Base-by-base conservation (phyloP, 2,113 vertebrate genomes). In the Guaruba guarouba region DNA sequence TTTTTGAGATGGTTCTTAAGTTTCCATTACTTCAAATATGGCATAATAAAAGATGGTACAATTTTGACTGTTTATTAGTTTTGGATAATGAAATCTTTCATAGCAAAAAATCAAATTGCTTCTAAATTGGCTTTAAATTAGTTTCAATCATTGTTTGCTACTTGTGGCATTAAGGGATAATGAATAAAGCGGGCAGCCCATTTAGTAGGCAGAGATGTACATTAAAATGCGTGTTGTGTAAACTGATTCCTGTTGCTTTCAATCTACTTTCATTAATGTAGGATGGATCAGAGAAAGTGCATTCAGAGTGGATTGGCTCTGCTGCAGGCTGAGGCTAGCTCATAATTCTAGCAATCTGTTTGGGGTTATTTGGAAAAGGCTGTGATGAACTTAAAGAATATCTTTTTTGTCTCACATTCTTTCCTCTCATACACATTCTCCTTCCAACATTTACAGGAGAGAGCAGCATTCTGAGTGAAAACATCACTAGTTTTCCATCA, bases 401-500 rank as follows among this genome's bases (percentile, higher is more conserved):
- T 46, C 3, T 61, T 71, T 86, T 77, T 46, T 77, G 41, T 55
- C 59, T 89, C 37, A 6, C 6, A 2, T 51, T 57, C 9, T 83
- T 75, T 77, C 74, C 51, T 90, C 18, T 96, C 59, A n/a, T 20
- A 43, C 37, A 25, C 24, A 10, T 71, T 75, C 17, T 90, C 15
- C 29, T 27, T 68, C 49, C 55, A 86, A 17, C 57, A 11, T 29
- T 70, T 81, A 83, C 13, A 92, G 48, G 35, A 75, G 18, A 39
- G 44, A 92, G 88, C 35, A 86, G 76, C 90, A 70, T 87, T 84
- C 73, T 88, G 61, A 19, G 59, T 63, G 63, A 93, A 95, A 93
- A 93, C 61, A 82, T 88, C 44, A 46, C 90, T 90, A 20, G 54
- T 71, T 83, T 90, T 95, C 90, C 85, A 92, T 81, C 67, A 75